phyloP scores from a whole-genome alignment of 2,113 vertebrate genomes.

The Eretmochelys imbricata region DNA sequence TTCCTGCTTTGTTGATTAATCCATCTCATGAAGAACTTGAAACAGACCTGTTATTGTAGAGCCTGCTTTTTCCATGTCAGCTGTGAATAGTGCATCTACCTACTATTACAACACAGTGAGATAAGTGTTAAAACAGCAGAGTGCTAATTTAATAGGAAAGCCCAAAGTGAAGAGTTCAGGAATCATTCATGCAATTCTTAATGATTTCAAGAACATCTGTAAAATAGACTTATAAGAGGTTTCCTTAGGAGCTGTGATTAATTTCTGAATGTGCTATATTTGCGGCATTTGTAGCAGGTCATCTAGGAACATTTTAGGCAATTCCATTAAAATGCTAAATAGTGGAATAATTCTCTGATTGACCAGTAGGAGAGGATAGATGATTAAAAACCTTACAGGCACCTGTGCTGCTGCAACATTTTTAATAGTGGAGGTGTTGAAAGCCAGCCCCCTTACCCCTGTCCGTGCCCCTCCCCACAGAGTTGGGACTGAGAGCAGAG shows the following conservation, averaged over 20 bases:
- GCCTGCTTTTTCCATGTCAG: neutral
- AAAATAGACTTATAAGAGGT: neutral
- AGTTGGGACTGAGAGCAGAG: no score
- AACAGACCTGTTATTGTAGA: neutral
- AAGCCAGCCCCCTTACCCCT: no score
- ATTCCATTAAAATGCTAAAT: neutral
- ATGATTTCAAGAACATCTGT: slow-evolving; percentile 1
- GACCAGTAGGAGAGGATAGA: neutral
- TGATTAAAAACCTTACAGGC: neutral
- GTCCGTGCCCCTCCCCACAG: no score
- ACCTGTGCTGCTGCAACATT: neutral
- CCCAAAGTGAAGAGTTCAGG: neutral
- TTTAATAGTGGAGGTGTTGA: no score
- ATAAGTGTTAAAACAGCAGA: neutral
- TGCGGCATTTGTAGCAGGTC: neutral
- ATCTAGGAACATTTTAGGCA: neutral
- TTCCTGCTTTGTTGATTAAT: neutral
- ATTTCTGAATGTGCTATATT: accelerated
- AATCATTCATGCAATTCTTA: neutral
- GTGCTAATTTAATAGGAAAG: slow-evolving; percentile 14
- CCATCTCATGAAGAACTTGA: neutral
- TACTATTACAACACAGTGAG: neutral
- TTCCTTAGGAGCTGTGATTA: neutral
- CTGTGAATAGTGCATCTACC: neutral
- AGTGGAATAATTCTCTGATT: neutral